Percentiles rank a stretch among this genome's conserved stretches.
Evolutionary conservation across 2,113 vertebrate species (phyloP).

Genomic region (Lepus timidus): DNA sequence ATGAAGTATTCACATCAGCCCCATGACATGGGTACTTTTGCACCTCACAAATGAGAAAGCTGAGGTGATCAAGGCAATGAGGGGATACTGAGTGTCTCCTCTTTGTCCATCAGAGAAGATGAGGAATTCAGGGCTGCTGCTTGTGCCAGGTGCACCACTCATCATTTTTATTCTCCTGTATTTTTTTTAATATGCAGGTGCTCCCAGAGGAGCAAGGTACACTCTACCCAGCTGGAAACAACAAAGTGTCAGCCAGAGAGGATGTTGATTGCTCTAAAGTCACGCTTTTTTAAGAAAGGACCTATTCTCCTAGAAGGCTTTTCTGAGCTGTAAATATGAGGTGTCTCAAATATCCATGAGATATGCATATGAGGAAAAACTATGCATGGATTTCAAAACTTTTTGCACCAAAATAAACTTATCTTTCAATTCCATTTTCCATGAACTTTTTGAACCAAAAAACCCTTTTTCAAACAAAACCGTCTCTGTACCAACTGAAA

Average conservation of each 20-base stretch:
- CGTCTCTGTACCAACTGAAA: not conserved
- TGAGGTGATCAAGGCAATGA: not conserved
- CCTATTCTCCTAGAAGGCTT: not conserved
- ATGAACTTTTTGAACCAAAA: no score
- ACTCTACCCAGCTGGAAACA: not conserved
- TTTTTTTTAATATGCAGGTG: not conserved
- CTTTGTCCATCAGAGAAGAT: not conserved
- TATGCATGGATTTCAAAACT: no score
- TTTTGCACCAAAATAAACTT: no score
- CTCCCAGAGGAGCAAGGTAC: not conserved
- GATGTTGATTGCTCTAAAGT: not conserved
- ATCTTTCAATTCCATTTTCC: no score
- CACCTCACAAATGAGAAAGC: not conserved
- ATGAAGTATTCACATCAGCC: not conserved
- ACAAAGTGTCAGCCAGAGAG: not conserved
- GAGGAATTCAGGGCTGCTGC: not conserved
- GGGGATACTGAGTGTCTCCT: not conserved
- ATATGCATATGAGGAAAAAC: no score
- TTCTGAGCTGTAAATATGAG: conserved; percentile 39
- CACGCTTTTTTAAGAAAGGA: conserved; percentile 37
- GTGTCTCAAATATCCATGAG: no score
- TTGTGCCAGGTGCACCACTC: not conserved
- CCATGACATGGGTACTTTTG: not conserved
- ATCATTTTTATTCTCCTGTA: not conserved
- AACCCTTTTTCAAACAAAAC: not conserved